Evolutionary conservation across 1,140 invertebrate species (phyloP), one percentile per base, ranked within the genome.

Genomic region (Megalopta genalis): DNA sequence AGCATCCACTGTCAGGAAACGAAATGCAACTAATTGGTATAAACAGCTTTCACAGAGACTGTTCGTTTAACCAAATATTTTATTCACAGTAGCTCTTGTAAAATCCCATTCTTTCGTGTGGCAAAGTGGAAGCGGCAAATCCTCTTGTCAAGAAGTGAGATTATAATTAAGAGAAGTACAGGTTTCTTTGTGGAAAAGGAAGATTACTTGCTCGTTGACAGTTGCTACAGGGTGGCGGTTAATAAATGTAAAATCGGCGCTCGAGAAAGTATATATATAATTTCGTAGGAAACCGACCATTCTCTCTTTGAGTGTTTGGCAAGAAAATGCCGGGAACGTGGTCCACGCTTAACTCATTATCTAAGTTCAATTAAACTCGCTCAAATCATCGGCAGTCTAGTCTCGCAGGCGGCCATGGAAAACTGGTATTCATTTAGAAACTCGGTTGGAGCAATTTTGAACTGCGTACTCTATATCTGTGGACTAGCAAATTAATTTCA

Each of bases 351-450:
- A 46, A 27, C 23, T 62, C 57, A 46, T 72, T 49, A 46, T 1
- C 18, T 18, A n/a, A 27, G 18, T 16, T 16, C 18, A 46, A 63
- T 72, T 72, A 62, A 72, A 72, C 23, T 72, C 23, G 2, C 37
- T 18, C n/a, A 27, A 71, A 46, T 7, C 23, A 6, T 14, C n/a
- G 39, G 7, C 8, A n/a, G n/a, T 46, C 21, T 16, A 42, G 4
- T 42, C 21, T 42, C 8, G 32, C 23, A 32, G 2, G 23, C 10
- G 1, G 32, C 32, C 32, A 32, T 2, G 1, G 32, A 32, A 32
- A 32, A 32, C 32, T 4, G 32, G 32, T 32, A 32, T 32, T 32
- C 32, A 4, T 32, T 32, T 62, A 6, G 9, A 62, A 62, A 62
- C 16, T 27, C 10, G 25, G 25, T 10, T 21, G 18, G 21, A 54